Evolutionary conservation across 2,888 invertebrate genomes (phyloP).

Genomic region (Xanthostigma xanthostigma): DNA sequence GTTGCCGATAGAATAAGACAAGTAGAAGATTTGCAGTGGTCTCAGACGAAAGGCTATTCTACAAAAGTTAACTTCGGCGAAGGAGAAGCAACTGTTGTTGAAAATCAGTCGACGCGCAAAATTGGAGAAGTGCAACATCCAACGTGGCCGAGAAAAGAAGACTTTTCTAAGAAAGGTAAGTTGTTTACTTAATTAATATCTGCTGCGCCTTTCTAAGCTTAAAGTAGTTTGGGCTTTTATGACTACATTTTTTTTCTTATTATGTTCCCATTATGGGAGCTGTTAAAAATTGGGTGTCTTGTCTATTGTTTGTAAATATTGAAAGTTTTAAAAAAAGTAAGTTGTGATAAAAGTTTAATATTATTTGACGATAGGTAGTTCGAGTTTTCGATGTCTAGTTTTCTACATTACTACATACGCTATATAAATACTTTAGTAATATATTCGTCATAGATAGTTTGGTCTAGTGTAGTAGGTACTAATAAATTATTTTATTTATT

Average conservation of each 20-base stretch:
- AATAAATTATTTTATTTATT: no score
- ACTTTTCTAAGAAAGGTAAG: conserved; percentile 20
- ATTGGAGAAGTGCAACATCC: conserved; percentile 15
- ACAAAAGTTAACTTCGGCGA: conserved; percentile 40
- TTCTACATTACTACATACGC: no score
- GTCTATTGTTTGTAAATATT: no score
- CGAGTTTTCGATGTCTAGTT: no score
- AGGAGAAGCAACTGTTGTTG: conserved; percentile 29
- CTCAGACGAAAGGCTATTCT: conserved; percentile 34
- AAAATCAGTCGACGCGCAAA: conserved; percentile 15
- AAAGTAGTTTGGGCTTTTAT: background rate
- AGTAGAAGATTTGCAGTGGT: conserved; percentile 26
- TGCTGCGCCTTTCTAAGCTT: background rate
- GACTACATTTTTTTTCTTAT: background rate
- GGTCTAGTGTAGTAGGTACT: no score
- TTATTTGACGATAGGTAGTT: no score
- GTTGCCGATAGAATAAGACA: conserved; percentile 36
- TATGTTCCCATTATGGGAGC: background rate
- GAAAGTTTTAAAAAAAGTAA: no score
- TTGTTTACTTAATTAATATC: background rate
- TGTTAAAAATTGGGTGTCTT: background rate
- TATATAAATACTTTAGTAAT: no score
- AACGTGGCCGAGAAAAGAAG: conserved; percentile 23
- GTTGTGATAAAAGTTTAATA: no score
- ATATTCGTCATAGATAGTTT: no score